Evolutionary conservation across 2,797 vertebrate genomes (phyloP).

Genomic region (Enteromius treurensis): DNA sequence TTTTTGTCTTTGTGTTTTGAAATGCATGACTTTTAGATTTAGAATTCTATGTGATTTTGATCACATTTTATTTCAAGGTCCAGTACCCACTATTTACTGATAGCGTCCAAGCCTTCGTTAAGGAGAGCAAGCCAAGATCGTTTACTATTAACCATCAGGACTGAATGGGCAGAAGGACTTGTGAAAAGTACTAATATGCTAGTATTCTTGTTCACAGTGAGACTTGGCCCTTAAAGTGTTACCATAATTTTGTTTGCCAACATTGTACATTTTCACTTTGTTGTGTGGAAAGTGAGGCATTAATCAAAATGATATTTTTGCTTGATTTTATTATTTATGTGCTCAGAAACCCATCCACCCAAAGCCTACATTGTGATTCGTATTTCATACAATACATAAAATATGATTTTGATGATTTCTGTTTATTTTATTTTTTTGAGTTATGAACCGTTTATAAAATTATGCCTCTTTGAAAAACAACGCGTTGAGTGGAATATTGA

Average conservation of each 20-base stretch:
- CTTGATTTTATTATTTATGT: constrained; percentile 60
- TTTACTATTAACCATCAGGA: not conserved
- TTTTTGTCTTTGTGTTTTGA: not conserved
- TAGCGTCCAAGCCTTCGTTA: not conserved
- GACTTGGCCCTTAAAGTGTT: not conserved
- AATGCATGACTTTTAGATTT: not conserved
- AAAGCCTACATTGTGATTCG: constrained; percentile 30
- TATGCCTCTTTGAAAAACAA: not conserved
- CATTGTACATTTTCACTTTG: not conserved
- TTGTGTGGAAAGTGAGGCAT: constrained; percentile 14
- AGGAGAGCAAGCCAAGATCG: not conserved
- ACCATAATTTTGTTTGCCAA: not conserved
- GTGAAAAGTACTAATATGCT: not conserved
- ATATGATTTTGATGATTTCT: constrained; percentile 7
- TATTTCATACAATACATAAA: constrained; percentile 6
- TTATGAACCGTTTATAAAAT: not conserved
- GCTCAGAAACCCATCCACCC: constrained; percentile 44
- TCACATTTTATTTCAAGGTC: not conserved
- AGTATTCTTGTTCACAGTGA: not conserved
- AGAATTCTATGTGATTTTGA: not conserved
- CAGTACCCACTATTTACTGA: not conserved
- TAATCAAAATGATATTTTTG: constrained; percentile 24
- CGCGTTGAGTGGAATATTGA: not conserved
- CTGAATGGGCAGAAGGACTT: not conserved
- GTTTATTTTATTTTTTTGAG: not conserved